Conservation (phyloP, 37 sponge, comb jelly and placozoan genomes). For the Dysidea cf. avara region DNA sequence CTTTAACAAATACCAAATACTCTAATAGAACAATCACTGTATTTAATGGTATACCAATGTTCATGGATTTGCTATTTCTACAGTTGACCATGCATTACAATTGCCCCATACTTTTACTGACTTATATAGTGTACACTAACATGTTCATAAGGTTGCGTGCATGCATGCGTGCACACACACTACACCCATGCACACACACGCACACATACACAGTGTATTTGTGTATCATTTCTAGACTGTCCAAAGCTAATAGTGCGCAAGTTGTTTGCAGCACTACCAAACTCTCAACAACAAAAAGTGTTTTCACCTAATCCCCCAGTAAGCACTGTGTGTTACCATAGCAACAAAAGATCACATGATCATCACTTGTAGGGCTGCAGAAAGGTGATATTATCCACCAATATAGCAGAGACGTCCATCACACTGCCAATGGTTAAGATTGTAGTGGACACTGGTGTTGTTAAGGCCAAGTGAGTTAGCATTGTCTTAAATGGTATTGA, state of each 20-base stretch:
- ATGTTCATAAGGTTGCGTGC: no score
- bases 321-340: constrained; percentile 4
- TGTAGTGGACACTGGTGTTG: constrained; percentile 92
- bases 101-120: no score
- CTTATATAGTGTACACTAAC: no score
- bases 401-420: constrained; percentile 94
- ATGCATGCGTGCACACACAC: no score
- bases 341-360: background rate
- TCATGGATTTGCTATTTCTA: no score
- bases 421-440: constrained; percentile 85
- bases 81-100: no score
- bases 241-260: constrained; percentile 67
- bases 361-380: constrained; percentile 40
- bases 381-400: constrained; percentile 92
- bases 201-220: constrained; percentile 44
- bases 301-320: constrained; percentile 43
- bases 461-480: constrained; percentile 83
- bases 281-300: constrained; percentile 63
- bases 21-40: no score
- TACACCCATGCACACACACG: no score
- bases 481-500: no score
- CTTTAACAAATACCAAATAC: no score
- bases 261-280: constrained; percentile 88
- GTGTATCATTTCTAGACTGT: constrained; percentile 45
- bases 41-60: no score